These are phyloP conservation scores for Barbus barbus DNA, from an alignment of 2,113 vertebrate genomes.

Conservation along the genomic window DNA sequence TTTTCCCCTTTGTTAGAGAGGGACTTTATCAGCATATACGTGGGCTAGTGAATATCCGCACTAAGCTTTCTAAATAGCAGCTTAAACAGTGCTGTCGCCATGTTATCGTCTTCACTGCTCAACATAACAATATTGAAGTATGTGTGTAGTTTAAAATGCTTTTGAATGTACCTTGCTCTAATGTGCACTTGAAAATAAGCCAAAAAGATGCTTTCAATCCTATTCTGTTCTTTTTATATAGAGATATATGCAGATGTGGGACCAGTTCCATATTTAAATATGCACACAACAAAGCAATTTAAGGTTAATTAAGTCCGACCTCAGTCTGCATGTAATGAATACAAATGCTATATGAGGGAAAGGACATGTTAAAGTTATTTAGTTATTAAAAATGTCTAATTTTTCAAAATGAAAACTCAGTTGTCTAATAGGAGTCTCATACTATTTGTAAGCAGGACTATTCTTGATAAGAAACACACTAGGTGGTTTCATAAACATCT, in stretches of 20 bases:
- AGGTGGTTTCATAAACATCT: neutral
- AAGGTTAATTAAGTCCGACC: neutral
- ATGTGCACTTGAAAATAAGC: neutral
- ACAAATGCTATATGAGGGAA: neutral
- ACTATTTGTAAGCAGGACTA: slow-evolving; percentile 10
- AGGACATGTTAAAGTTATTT: neutral
- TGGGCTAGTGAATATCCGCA: slow-evolving; percentile 46
- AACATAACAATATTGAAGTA: slow-evolving; percentile 20
- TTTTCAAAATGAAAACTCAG: neutral
- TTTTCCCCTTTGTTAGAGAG: slow-evolving; percentile 39
- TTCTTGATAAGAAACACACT: neutral
- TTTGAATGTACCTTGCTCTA: slow-evolving; percentile 42
- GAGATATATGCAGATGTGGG: neutral
- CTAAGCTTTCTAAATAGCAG: slow-evolving; percentile 47
- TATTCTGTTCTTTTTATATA: neutral
- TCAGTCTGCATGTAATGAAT: slow-evolving; percentile 1
- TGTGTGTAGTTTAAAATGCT: slow-evolving; percentile 42
- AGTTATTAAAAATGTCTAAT: neutral
- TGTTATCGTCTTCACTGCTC: slow-evolving; percentile 55
- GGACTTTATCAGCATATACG: slow-evolving; percentile 51
- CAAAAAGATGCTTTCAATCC: neutral
- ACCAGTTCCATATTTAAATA: slow-evolving; percentile 1
- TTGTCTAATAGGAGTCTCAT: neutral
- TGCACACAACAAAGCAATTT: neutral
- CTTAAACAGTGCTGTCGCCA: slow-evolving; percentile 51